These are phyloP conservation scores for Cryptops parisi DNA, from an alignment of 2,888 invertebrate genomes.

Conservation along the genomic window DNA sequence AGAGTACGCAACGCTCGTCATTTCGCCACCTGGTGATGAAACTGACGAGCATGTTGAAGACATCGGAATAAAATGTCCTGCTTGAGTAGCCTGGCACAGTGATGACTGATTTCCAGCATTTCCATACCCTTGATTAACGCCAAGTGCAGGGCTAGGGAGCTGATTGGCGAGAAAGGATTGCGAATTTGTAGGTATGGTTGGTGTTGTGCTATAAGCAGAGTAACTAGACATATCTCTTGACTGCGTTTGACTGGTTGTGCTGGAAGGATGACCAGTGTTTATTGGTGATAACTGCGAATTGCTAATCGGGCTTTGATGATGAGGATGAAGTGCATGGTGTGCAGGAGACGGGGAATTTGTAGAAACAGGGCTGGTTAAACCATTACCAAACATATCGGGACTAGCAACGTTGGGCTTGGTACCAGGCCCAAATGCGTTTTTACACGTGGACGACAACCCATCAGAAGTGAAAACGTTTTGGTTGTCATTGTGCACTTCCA, in stretches of 20 bases:
- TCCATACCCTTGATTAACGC: background rate
- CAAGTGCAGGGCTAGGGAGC: constrained; percentile 8
- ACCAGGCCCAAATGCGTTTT: background rate
- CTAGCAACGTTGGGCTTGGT: background rate
- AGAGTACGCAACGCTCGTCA: constrained; percentile 15
- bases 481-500: constrained; percentile 15
- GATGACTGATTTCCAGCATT: background rate
- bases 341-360: background rate
- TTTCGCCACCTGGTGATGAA: background rate
- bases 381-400: background rate
- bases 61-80: background rate
- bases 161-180: constrained; percentile 17
- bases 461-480: constrained; percentile 8
- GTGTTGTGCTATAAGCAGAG: constrained; percentile 11
- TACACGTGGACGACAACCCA: background rate
- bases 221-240: constrained; percentile 9
- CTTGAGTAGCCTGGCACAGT: background rate
- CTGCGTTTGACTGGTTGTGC: constrained; percentile 8
- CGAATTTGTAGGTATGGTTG: constrained; percentile 13
- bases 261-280: background rate
- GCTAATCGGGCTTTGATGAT: background rate
- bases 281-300: constrained; percentile 8
- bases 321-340: constrained; percentile 3
- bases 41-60: constrained; percentile 2
- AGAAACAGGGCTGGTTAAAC: background rate